Conservation (phyloP, 1,140 invertebrate species). For the Zophobas morio region DNA sequence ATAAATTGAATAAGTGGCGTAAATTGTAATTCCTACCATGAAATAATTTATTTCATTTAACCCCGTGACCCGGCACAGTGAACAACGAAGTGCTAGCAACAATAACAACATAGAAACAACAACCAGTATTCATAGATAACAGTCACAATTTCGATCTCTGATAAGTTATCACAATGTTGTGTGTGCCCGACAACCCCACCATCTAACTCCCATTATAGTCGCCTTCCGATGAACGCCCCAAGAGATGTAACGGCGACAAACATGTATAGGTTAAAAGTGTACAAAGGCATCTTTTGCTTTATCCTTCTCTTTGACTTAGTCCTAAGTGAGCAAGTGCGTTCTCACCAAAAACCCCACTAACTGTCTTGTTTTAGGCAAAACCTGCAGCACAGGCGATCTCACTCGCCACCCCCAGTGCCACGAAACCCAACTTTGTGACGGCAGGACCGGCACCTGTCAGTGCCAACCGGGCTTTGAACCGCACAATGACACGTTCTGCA, state of each 20-base stretch:
- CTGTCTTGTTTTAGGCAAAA: conserved; percentile 44
- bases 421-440: conserved; percentile 51
- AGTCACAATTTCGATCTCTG: conserved; percentile 23
- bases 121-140: conserved; percentile 26
- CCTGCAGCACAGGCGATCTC: conserved; percentile 46
- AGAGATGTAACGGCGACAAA: conserved; percentile 14
- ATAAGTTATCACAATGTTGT: conserved; percentile 44
- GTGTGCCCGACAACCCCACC: not conserved
- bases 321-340: conserved; percentile 16
- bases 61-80: not conserved
- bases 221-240: not conserved
- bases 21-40: conserved; percentile 49
- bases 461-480: conserved; percentile 47
- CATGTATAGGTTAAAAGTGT: conserved; percentile 40
- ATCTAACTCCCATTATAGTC: not conserved
- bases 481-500: conserved; percentile 41
- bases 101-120: conserved; percentile 13
- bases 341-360: not conserved
- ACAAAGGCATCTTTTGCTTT: conserved; percentile 21
- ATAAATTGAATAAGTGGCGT: conserved; percentile 61
- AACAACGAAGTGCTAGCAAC: conserved; percentile 31
- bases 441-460: conserved; percentile 42
- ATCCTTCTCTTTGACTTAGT: conserved; percentile 24
- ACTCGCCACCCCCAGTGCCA: conserved; percentile 18
- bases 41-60: conserved; percentile 54